These are phyloP conservation scores for Phoxinus phoxinus DNA, from an alignment of 2,113 vertebrate species.

Conservation along the genomic window DNA sequence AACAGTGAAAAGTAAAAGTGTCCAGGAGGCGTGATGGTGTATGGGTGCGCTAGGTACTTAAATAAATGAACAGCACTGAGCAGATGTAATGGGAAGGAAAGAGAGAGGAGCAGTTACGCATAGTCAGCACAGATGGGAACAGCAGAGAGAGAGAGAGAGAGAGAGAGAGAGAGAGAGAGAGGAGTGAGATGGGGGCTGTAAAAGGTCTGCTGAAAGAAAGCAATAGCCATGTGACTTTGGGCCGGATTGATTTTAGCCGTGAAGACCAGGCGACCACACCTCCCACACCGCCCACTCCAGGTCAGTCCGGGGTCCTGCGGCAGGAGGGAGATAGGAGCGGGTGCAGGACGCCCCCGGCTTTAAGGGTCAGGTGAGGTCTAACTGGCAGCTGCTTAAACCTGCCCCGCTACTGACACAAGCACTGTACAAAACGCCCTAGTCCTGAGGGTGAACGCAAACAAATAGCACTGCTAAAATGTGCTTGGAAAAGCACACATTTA, in stretches of 20 bases:
- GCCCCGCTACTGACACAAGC: constrained; percentile 11
- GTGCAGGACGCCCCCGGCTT: constrained; percentile 12
- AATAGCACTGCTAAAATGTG: constrained; percentile 7
- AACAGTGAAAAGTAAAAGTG: constrained; percentile 12
- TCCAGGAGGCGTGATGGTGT: constrained; percentile 15
- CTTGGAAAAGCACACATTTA: background rate
- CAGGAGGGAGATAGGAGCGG: constrained; percentile 10
- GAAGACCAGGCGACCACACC: constrained; percentile 44
- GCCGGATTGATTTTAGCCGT: constrained; percentile 51
- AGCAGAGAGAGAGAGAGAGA: constrained; percentile 17
- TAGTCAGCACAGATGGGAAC: constrained; percentile 58
- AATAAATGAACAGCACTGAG: constrained; percentile 47
- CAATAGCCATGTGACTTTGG: constrained; percentile 37
- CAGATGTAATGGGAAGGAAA: constrained; percentile 54
- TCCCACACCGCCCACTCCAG: constrained; percentile 52
- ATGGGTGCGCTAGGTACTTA: constrained; percentile 39
- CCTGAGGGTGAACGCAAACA: background rate
- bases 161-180: background rate
- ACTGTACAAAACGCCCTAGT: background rate
- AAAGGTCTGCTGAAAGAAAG: background rate
- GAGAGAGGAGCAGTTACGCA: constrained; percentile 50
- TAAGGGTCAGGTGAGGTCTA: constrained; percentile 45
- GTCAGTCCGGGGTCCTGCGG: constrained; percentile 41
- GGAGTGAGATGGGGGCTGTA: background rate
- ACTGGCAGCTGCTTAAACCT: constrained; percentile 32